Evolutionary conservation across 2,888 invertebrate species (phyloP), one percentile per base, ranked within the genome.

Genomic region (Resseliella maxima): DNA sequence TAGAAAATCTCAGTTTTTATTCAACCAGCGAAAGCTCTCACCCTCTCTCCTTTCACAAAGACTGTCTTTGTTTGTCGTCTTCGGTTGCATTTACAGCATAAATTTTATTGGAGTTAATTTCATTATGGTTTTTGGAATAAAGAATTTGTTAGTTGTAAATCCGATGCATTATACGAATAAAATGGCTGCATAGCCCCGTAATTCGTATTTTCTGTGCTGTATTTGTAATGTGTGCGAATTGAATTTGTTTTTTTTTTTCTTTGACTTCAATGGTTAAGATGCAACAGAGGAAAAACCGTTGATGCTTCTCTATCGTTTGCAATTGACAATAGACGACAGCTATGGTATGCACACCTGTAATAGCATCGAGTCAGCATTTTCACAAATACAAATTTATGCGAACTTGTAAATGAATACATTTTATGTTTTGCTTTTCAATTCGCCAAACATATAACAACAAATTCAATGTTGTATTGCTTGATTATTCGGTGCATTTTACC

Each of bases 291-390:
- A 31, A 72, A 72, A 35, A 15, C 21, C 2, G 72, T 72, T 72
- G 72, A n/a, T 15, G 72, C 27, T 72, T 59, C 12, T 50, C 31
- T 15, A 72, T 31, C 72, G 72, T 2, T 6, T 18, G 8, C 31
- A 72, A 72, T 72, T 72, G 72, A 72, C 72, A 72, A 72, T 72
- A 72, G 72, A 72, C 72, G 72, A 72, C 72, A 72, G 35, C 0
- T 72, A 72, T 72, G 31, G 72, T 72, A 35, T 41, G n/a, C 41
- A 12, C 72, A 31, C 72, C 72, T 72, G 72, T 18, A 72, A 72
- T 31, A 6, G 59, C 24, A 6, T 24, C 12, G 27, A 24, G 3
- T 24, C 27, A 24, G n/a, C 24, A 24, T 2, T 59, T n/a, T 50
- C 8, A 59, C 59, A 24, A 59, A 24, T 6, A 50, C 18, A 50